Percentiles rank a stretch among this genome's conserved stretches.
phyloP scores from a whole-genome alignment of 2,113 vertebrate genomes.

The Calyptomena viridis region DNA sequence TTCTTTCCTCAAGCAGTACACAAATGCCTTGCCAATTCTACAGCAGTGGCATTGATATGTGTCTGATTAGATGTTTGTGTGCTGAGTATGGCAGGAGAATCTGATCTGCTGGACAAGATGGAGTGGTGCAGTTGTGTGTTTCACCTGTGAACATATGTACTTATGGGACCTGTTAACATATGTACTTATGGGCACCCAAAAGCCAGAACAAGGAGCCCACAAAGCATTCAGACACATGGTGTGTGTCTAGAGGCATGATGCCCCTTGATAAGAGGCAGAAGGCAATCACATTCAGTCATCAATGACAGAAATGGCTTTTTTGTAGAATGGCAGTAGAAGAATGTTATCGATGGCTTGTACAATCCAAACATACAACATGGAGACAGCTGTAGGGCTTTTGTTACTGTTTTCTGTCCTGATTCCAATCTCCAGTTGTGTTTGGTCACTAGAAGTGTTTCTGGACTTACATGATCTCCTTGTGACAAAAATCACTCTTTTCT shows the following conservation, averaged over 20 bases:
- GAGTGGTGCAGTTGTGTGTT: neutral
- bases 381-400: slow-evolving; percentile 22
- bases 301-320: neutral
- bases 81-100: neutral
- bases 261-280: neutral
- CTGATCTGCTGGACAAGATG: neutral
- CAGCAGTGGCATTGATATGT: neutral
- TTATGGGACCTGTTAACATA: fast-evolving
- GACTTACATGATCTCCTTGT: neutral
- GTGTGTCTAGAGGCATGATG: neutral
- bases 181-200: neutral
- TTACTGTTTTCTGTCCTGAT: slow-evolving; percentile 22
- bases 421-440: neutral
- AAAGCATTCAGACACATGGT: fast-evolving
- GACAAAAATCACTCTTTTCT: neutral
- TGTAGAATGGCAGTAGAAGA: neutral
- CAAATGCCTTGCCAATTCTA: fast-evolving
- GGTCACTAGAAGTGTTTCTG: neutral
- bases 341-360: slow-evolving; percentile 6
- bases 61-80: neutral
- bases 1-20: neutral
- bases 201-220: neutral
- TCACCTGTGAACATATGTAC: neutral
- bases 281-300: neutral
- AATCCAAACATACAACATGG: neutral